A percentile compares a stretch with the other conserved stretches of the same genome.
Evolutionary conservation across 1,140 invertebrate genomes (phyloP).

Genomic region (Dreissena polymorpha): DNA sequence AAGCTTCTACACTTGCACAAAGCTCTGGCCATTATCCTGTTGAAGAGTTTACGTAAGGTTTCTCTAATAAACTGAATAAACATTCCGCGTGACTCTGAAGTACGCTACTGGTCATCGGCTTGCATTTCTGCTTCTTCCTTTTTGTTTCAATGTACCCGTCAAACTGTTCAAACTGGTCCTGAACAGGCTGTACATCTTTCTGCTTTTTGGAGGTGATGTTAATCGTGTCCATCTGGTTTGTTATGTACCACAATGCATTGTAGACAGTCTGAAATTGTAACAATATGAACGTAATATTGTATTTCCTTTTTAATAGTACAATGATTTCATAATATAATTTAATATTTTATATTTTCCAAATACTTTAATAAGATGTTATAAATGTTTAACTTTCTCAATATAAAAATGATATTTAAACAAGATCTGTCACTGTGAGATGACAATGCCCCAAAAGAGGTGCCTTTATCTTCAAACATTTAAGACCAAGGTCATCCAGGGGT

Average conservation of each 20-base stretch:
- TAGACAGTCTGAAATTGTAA: constrained; percentile 27
- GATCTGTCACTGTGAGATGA: no score
- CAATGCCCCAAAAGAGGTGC: no score
- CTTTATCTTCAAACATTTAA: no score
- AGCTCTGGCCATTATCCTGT: no score
- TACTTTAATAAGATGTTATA: background rate
- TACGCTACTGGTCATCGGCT: background rate
- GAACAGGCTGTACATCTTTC: constrained; percentile 11
- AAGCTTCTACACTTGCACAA: no score
- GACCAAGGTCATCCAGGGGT: no score
- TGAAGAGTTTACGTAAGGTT: no score
- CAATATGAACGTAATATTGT: background rate
- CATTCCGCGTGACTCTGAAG: background rate
- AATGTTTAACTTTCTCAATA: background rate
- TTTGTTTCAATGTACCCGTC: constrained; percentile 33
- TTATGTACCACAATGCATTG: no score
- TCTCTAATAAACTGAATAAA: no score
- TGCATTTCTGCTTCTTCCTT: background rate
- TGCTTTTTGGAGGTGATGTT: no score
- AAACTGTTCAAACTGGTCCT: constrained; percentile 15
- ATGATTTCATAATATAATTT: background rate
- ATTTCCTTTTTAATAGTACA: background rate
- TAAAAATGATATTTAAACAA: no score
- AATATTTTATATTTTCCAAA: background rate
- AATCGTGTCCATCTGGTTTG: no score